Percentiles rank a stretch among this genome's conserved stretches.
Conservation (phyloP, 2,113 vertebrate genomes). For the Paratilapia polleni region DNA sequence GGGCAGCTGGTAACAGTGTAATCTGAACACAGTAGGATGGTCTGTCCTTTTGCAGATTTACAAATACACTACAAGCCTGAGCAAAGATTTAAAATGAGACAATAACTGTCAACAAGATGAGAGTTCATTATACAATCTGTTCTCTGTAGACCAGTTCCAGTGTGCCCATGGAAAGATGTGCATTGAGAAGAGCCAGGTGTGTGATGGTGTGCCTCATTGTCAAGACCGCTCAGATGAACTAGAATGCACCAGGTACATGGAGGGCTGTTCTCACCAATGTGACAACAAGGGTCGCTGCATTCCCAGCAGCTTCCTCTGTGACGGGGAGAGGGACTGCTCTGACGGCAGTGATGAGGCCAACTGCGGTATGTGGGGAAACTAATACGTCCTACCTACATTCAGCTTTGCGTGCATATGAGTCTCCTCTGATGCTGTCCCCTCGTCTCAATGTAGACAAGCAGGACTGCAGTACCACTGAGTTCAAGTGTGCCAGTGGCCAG, state of each 20-base stretch:
- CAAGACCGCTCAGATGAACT: slow-evolving; percentile 87
- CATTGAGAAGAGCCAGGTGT: slow-evolving; percentile 73
- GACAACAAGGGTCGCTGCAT: slow-evolving; percentile 81
- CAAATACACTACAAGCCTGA: neutral
- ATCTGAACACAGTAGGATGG: neutral
- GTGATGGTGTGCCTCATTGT: slow-evolving; percentile 86
- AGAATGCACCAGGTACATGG: slow-evolving; percentile 69
- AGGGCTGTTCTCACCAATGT: slow-evolving; percentile 83
- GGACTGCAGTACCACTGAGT: slow-evolving; percentile 76
- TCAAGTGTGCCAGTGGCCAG: slow-evolving; percentile 85
- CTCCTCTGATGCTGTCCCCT: neutral
- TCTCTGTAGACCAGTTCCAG: slow-evolving; percentile 81
- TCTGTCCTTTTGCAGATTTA: neutral
- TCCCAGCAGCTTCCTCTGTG: slow-evolving; percentile 85
- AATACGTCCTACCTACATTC: neutral
- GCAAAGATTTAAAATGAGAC: neutral
- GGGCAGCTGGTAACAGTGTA: neutral
- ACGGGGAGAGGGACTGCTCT: slow-evolving; percentile 84
- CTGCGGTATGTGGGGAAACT: slow-evolving; percentile 74
- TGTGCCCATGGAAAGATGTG: slow-evolving; percentile 83
- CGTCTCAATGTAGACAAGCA: slow-evolving; percentile 56
- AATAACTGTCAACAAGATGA: neutral
- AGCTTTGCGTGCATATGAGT: neutral
- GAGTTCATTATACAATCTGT: neutral
- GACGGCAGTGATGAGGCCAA: slow-evolving; percentile 84